phyloP scores from a whole-genome alignment of 2,113 vertebrate genomes.

The Connochaetes taurinus region DNA sequence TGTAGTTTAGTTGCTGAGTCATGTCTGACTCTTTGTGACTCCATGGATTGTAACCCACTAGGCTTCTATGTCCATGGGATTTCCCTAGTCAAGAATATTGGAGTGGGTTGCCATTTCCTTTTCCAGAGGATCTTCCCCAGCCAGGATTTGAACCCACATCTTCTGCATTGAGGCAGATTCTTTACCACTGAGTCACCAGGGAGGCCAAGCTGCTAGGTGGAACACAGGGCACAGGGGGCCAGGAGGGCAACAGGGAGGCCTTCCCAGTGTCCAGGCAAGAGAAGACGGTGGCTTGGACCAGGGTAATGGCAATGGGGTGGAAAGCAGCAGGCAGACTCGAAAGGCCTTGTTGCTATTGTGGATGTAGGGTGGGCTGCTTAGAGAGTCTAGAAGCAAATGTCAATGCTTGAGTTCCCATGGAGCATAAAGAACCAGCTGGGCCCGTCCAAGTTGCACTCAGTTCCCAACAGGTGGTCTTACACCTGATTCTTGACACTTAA shows the following conservation, averaged over 20 bases:
- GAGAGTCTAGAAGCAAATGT: background rate
- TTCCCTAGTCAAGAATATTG: background rate
- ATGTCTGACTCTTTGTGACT: background rate
- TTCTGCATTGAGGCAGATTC: background rate
- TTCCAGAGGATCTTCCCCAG: background rate
- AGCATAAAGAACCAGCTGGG: background rate
- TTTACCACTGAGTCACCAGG: background rate
- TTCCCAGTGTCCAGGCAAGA: background rate
- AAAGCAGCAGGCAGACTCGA: rapidly evolving
- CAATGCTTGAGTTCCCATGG: rapidly evolving
- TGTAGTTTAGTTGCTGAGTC: background rate
- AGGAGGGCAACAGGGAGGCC: background rate
- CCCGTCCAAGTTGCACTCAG: background rate
- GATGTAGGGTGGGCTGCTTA: background rate
- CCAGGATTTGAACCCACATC: background rate
- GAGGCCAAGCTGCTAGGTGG: background rate
- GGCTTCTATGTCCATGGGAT: background rate
- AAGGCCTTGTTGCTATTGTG: background rate
- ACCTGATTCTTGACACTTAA: background rate
- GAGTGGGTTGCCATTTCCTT: background rate
- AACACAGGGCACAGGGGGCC: background rate
- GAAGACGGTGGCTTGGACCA: background rate
- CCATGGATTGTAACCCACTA: background rate
- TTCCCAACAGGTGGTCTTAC: background rate
- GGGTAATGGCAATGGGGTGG: too few relatives aligned